Evolutionary conservation across 2,797 vertebrate species (phyloP), one percentile per base, ranked within the genome.

Genomic region (Monodelphis domestica): DNA sequence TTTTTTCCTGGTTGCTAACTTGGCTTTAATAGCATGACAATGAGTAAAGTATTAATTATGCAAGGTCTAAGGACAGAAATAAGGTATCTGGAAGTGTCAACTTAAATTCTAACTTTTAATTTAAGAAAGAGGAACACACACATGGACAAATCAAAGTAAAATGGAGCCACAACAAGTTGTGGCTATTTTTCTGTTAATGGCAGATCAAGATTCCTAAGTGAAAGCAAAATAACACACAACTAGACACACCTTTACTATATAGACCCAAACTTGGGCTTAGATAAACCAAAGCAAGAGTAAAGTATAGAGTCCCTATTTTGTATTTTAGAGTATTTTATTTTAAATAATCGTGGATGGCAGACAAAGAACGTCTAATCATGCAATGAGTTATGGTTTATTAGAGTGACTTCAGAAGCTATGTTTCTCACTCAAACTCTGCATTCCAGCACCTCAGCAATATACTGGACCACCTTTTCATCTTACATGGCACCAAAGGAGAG

Each of bases 31-130:
- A 0, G 38, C 95, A 59, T 33, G 51, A 70, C 11, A 53, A 45
- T 11, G 91, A 94, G 94, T 12, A 95, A 94, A 93, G 70, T 26
- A 33, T 51, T 59, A 89, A 14, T 33, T 54, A 84, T 90, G 28
- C 29, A 93, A 90, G 5, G 26, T 89, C 90, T 5, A 55, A 94
- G 45, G 53, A 53, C 59, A 91, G 84, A 97, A 96, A 95, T 70
- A 54, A 90, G 56, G 1, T 14, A 90, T 93, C 96, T 93, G 88
- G 14, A 91, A 95, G 26, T 93, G 90, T 94, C 89, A 53, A 53
- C 12, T 93, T 78, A 70, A 90, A 96, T 96, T 87, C 92, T 97
- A 90, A 92, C 12, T 92, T 96, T 92, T 95, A 51, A 52, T 94
- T 24, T 93, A 78, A 92, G 70, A 88, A 93, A 90, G 91, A 89